Percentiles rank a stretch among this genome's conserved stretches.
Conservation (phyloP, 2,888 invertebrate species). For the Liopterus haemorrhoidalis region DNA sequence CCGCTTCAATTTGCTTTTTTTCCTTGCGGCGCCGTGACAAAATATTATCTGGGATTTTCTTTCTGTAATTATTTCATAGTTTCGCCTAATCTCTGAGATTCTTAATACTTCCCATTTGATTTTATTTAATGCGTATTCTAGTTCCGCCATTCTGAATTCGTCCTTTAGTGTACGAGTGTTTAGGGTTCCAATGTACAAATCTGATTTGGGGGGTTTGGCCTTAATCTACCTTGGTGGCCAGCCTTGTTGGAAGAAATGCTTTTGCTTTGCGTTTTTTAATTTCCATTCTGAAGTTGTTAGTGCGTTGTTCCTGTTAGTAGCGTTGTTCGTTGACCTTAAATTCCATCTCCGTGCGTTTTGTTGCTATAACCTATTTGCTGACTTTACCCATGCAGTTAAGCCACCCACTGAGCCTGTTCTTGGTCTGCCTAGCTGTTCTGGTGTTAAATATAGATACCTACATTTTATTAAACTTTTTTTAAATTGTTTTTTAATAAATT, state of each 20-base stretch:
- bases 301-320: too few species aligned
- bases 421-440: too few species aligned
- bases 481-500: too few species aligned
- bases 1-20: slow-evolving; percentile 3
- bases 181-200: slow-evolving; percentile 1
- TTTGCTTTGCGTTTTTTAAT: too few species aligned
- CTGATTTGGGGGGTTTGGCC: slow-evolving; percentile 2
- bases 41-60: slow-evolving; percentile 7
- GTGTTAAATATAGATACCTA: too few species aligned
- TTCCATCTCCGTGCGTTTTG: too few species aligned
- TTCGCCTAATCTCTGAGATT: slow-evolving; percentile 12
- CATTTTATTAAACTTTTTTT: too few species aligned
- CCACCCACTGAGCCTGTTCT: too few species aligned
- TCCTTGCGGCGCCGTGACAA: background rate
- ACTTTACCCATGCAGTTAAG: too few species aligned
- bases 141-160: slow-evolving; percentile 1
- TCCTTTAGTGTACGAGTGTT: slow-evolving; percentile 7
- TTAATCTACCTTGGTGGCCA: slow-evolving; percentile 3
- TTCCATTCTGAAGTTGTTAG: too few species aligned
- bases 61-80: slow-evolving; percentile 2
- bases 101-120: slow-evolving; percentile 10
- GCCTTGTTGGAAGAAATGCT: slow-evolving; percentile 10
- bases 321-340: too few species aligned
- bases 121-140: slow-evolving; percentile 6
- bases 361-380: too few species aligned